Evolutionary conservation across 2,113 vertebrate species (phyloP).

Genomic region (Loxodonta africana): DNA sequence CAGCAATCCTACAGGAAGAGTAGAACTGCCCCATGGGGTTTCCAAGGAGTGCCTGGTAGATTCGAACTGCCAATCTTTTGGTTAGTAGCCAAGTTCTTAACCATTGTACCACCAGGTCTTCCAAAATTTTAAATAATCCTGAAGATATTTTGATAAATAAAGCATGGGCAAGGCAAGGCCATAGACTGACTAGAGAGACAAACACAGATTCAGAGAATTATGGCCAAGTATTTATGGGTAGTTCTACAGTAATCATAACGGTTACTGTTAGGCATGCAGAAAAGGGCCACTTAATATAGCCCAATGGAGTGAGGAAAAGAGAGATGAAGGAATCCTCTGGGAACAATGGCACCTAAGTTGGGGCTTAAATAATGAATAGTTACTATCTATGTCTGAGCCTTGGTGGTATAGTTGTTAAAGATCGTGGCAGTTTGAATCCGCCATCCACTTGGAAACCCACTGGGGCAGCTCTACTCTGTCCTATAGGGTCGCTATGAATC

Average conservation of each 20-base stretch:
- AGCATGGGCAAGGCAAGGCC: background rate
- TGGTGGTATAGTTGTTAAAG: too few relatives aligned
- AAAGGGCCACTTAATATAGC: background rate
- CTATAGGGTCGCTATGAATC: too few relatives aligned
- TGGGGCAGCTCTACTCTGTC: too few relatives aligned
- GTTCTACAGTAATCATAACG: too few relatives aligned
- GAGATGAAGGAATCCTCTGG: background rate
- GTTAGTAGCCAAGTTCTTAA: too few relatives aligned
- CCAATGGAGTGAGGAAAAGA: background rate
- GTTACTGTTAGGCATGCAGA: background rate
- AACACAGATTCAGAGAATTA: background rate
- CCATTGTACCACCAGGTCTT: too few relatives aligned
- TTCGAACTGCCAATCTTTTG: too few relatives aligned
- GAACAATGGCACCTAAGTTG: background rate
- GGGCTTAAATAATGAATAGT: background rate
- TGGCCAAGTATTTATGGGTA: background rate
- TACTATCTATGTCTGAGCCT: background rate
- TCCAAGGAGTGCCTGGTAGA: too few relatives aligned
- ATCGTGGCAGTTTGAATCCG: too few relatives aligned
- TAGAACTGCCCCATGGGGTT: too few relatives aligned
- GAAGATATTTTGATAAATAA: conserved; percentile 15
- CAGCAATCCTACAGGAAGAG: too few relatives aligned
- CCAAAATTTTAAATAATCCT: conserved; percentile 2
- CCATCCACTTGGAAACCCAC: too few relatives aligned
- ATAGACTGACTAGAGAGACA: background rate